Evolutionary conservation across 2,113 vertebrate genomes (phyloP).

Genomic region (Todiramphus chloris): DNA sequence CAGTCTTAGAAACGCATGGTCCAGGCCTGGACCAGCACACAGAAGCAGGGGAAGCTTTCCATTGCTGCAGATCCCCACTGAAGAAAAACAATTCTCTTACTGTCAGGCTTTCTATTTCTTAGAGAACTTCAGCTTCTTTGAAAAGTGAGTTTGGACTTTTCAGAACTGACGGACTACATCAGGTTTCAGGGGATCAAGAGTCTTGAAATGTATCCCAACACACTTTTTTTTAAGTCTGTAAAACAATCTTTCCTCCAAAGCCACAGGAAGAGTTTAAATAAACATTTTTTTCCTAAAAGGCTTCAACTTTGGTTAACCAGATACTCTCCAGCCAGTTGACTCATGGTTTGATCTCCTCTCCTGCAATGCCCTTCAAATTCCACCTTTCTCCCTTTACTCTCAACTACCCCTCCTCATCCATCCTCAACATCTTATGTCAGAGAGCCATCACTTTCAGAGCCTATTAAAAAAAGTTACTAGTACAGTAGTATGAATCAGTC

Average conservation of each 20-base stretch:
- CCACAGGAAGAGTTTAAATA: constrained; percentile 57
- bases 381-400: neutral
- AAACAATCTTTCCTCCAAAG: constrained; percentile 51
- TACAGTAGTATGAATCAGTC: neutral
- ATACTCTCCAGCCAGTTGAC: constrained; percentile 55
- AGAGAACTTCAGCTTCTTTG: neutral
- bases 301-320: constrained; percentile 56
- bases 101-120: neutral
- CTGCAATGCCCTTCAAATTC: neutral
- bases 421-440: neutral
- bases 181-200: constrained; percentile 31
- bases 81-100: neutral
- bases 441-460: neutral
- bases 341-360: constrained; percentile 32
- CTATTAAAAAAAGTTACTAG: neutral
- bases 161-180: constrained; percentile 2
- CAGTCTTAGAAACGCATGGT: neutral
- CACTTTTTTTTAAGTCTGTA: neutral
- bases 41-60: neutral
- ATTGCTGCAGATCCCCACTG: neutral
- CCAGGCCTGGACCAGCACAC: neutral
- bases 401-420: neutral
- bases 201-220: constrained; percentile 38
- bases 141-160: neutral
- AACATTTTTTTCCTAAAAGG: constrained; percentile 52